Conservation (phyloP, 2,797 vertebrate species). For the Eleutherodactylus coqui region DNA sequence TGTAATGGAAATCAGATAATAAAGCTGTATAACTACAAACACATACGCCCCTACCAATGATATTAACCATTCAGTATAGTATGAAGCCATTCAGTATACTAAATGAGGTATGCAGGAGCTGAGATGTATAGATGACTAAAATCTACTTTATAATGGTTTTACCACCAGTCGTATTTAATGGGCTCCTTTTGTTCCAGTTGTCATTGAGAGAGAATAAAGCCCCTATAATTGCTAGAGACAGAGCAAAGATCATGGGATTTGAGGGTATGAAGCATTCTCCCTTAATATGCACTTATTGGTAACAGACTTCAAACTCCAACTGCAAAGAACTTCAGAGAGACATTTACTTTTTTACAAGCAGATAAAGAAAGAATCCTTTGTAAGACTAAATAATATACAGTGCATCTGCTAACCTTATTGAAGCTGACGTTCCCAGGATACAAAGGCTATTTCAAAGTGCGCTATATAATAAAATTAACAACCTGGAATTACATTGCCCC, state of each 20-base stretch:
- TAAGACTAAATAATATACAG: constrained; percentile 37
- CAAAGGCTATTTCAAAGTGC: constrained; percentile 46
- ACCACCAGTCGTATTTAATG: constrained; percentile 26
- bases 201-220: constrained; percentile 31
- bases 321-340: constrained; percentile 48
- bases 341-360: constrained; percentile 47
- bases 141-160: constrained; percentile 34
- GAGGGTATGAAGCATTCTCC: constrained; percentile 29
- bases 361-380: constrained; percentile 52
- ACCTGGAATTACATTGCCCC: constrained; percentile 46
- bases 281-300: constrained; percentile 49
- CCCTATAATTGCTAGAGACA: constrained; percentile 49
- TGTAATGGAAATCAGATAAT: too few relatives aligned
- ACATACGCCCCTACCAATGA: not conserved
- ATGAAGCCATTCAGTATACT: not conserved
- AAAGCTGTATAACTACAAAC: not conserved
- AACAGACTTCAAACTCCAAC: constrained; percentile 48
- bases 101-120: not conserved
- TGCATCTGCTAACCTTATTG: constrained; percentile 57
- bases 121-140: constrained; percentile 13
- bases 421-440: constrained; percentile 54
- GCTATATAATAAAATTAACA: constrained; percentile 53
- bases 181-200: constrained; percentile 34
- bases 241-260: constrained; percentile 57
- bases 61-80: not conserved